phyloP scores from a whole-genome alignment of 2,797 vertebrate species.

The Huso huso region DNA sequence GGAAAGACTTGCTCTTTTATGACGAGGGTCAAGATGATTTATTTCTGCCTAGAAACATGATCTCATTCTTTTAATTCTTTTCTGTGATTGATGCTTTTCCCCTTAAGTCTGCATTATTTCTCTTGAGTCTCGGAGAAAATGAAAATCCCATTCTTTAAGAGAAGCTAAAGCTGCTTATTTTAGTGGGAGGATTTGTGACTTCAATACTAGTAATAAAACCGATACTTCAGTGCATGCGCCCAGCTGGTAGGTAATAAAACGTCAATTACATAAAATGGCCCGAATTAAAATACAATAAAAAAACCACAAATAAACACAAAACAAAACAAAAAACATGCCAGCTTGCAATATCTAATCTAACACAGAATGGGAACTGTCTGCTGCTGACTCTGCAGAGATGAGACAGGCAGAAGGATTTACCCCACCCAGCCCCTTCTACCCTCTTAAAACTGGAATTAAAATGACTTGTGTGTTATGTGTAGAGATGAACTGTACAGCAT shows the following conservation, averaged over 20 bases:
- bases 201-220: not conserved
- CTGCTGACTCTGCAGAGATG: too few species aligned
- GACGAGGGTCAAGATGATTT: constrained; percentile 10
- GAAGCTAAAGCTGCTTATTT: not conserved
- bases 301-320: too few species aligned
- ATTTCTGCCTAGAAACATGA: constrained; percentile 11
- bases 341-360: not conserved
- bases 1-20: constrained; percentile 10
- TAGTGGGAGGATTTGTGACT: not conserved
- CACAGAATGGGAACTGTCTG: not conserved
- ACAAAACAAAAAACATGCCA: not conserved
- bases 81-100: constrained; percentile 9
- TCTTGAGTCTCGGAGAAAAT: not conserved
- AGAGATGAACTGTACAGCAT: too few species aligned
- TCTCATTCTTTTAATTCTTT: constrained; percentile 9
- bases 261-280: too few species aligned
- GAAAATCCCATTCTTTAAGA: not conserved
- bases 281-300: not conserved
- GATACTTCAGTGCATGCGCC: not conserved
- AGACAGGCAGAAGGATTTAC: too few species aligned
- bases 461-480: too few species aligned
- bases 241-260: not conserved
- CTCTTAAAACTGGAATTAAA: too few species aligned
- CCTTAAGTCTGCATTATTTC: not conserved
- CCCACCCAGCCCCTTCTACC: too few species aligned